phyloP scores from a whole-genome alignment of 2,113 vertebrate genomes.

The Colinus virginianus region DNA sequence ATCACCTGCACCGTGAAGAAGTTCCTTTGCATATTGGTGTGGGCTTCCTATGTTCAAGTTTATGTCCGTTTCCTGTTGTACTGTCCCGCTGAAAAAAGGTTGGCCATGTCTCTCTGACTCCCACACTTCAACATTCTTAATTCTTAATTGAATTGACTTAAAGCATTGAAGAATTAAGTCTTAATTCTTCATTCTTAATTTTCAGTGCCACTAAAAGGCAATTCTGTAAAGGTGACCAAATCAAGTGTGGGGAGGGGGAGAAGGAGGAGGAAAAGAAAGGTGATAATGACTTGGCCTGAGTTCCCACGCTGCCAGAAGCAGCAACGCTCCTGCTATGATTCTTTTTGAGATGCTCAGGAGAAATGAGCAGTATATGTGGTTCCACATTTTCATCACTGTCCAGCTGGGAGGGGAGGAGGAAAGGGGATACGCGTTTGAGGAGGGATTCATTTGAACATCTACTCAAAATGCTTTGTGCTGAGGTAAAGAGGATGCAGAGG shows the following conservation, averaged over 20 bases:
- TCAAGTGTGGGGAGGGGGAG: not conserved
- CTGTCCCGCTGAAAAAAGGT: too few relatives aligned
- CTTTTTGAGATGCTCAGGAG: not conserved
- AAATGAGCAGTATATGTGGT: not conserved
- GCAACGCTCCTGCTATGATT: rapidly evolving
- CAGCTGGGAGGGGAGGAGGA: not conserved
- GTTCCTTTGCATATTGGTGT: too few relatives aligned
- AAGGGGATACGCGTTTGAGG: not conserved
- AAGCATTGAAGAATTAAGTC: too few relatives aligned
- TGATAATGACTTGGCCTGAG: not conserved
- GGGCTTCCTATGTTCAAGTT: too few relatives aligned
- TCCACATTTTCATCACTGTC: not conserved
- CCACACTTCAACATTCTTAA: too few relatives aligned
- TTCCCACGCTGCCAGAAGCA: not conserved
- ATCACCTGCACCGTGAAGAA: too few relatives aligned
- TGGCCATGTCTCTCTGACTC: too few relatives aligned
- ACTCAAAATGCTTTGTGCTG: not conserved
- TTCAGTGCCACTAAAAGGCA: not conserved
- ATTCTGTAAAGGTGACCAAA: not conserved
- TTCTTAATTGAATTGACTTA: too few relatives aligned
- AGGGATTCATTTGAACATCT: not conserved
- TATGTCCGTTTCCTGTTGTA: too few relatives aligned
- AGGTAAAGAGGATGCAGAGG: not conserved
- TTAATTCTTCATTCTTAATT: too few relatives aligned
- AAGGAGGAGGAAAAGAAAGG: not conserved